These are phyloP conservation scores for Megalurothrips usitatus DNA, from an alignment of 2,888 invertebrate genomes.

Conservation along the genomic window DNA sequence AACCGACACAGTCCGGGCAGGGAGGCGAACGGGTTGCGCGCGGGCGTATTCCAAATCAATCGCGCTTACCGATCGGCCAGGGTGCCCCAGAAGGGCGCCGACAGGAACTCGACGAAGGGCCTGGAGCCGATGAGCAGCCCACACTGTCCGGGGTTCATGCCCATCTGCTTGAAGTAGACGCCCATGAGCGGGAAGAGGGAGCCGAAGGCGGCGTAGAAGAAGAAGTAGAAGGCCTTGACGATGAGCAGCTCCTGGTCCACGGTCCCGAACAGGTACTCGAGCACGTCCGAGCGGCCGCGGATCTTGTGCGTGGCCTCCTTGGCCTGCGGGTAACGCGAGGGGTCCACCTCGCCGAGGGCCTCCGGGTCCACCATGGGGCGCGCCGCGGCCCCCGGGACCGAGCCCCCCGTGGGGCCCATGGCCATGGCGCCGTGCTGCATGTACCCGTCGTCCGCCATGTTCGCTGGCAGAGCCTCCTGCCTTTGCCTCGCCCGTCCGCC, in stretches of 20 bases:
- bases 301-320: constrained; percentile 88
- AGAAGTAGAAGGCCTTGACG: constrained; percentile 97
- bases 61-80: constrained; percentile 74
- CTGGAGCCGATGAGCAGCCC: constrained; percentile 91
- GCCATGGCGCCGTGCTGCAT: background rate
- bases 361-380: constrained; percentile 78
- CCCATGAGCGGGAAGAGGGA: constrained; percentile 97
- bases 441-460: constrained; percentile 11
- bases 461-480: background rate
- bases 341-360: constrained; percentile 81
- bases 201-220: constrained; percentile 98
- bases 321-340: constrained; percentile 69
- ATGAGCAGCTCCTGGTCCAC: constrained; percentile 89
- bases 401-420: background rate
- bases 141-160: constrained; percentile 96
- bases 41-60: no score
- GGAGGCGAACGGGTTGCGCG: no score
- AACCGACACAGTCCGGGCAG: no score
- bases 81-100: constrained; percentile 97
- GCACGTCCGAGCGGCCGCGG: constrained; percentile 75
- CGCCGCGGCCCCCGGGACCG: constrained; percentile 41
- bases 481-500: background rate
- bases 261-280: constrained; percentile 76
- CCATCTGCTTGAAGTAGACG: constrained; percentile 99
- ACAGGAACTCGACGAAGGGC: constrained; percentile 94